A percentile compares a stretch with the other conserved stretches of the same genome.
Conservation (phyloP, 2,113 vertebrate species). For the Lontra canadensis region DNA sequence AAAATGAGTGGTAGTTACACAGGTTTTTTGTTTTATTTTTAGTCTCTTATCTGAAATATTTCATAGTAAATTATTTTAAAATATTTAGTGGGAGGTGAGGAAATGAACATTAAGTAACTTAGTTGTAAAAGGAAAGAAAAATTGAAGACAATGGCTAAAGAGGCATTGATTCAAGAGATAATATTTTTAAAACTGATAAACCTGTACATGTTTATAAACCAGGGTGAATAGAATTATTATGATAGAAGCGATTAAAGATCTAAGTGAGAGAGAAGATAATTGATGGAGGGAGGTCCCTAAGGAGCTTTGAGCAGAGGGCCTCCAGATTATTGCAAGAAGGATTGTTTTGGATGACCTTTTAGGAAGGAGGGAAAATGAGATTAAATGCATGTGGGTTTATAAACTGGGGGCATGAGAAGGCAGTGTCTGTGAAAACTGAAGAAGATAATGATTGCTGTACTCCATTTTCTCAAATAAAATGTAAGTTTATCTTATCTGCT, state of each 20-base stretch:
- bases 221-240: background rate
- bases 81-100: background rate
- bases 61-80: conserved; percentile 4
- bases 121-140: background rate
- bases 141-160: background rate
- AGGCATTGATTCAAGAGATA: background rate
- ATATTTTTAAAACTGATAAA: background rate
- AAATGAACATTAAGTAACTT: background rate
- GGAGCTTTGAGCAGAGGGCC: background rate
- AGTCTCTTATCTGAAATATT: background rate
- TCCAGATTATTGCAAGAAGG: background rate
- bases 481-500: background rate
- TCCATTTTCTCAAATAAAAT: background rate
- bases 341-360: background rate
- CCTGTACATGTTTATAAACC: background rate
- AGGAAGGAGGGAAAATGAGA: background rate
- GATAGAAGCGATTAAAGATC: background rate
- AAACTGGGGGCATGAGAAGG: background rate
- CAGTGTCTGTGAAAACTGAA: background rate
- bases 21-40: background rate
- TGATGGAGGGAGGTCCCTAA: background rate
- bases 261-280: background rate
- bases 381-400: background rate
- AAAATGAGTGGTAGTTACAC: background rate
- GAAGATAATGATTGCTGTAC: background rate